Base-by-base conservation (phyloP, 2,113 vertebrate genomes). In the Vulpes vulpes region DNA sequence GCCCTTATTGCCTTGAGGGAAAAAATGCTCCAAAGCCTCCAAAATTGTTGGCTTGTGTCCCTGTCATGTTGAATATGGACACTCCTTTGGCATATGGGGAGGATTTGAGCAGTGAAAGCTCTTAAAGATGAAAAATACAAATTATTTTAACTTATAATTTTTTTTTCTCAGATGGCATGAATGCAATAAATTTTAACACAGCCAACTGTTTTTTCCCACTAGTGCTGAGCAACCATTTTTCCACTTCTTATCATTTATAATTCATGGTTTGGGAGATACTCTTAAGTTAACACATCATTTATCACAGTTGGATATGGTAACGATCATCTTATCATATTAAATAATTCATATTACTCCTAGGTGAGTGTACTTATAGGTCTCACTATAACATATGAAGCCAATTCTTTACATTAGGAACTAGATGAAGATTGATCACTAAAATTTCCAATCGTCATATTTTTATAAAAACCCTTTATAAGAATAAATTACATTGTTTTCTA, bases 311-410 rank as follows among this genome's bases (percentile, higher is more conserved):
- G 19, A 89, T 7, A 38, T 30, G 4, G n/a, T 43, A 89, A 71
- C 53, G 91, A 85, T n/a, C 0, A 92, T 91, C 79, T 93, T 95
- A 35, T 51, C 67, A 49, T 76, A 93, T 62, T 83, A 96, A 93
- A 57, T 87, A 91, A 93, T 80, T 74, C 51, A 43, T 74, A 88
- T 2, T 71, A 49, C n/a, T 78, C 51, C 69, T 65, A 76, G 73
- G 19, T 69, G n/a, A 69, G 43, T 5, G 57, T 59, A 65, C n/a
- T 82, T 94, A 62, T 0, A 86, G 53, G 27, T 89, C n/a, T 22
- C 76, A 10, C 49, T 94, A 4, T 86, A 51, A 73, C 8, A 55
- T 8, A 3, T 73, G 35, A 32, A 93, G 9, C 57, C 20, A 76
- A 20, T 74, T 96, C 1, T 74, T 69, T 85, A 64, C 43, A 88